Base-by-base conservation (phyloP, 1,140 invertebrate genomes). In the Hylaeus volcanicus region DNA sequence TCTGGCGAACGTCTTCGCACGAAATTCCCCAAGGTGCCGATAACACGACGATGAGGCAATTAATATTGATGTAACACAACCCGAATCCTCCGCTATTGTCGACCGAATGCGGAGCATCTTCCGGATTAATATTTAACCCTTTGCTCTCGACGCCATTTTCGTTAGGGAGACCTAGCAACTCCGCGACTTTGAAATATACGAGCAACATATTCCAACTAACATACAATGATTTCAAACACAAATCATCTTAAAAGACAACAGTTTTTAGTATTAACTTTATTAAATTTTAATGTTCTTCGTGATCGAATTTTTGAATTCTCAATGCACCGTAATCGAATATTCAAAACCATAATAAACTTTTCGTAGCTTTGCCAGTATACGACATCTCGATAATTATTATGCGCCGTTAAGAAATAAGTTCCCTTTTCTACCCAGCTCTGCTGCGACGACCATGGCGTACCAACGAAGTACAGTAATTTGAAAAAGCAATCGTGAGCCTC, bases 11-110 rank as follows among this genome's bases (percentile, higher is more conserved):
- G 60, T 78, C 39, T 53, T 72, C 56, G 14, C 3, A 45, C 9
- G 76, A 72, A 81, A 85, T 75, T 73, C 84, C 76, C 84, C 48
- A 48, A 71, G 65, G 84, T 74, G 84, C 68, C 79, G 83, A 86
- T 86, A 84, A 81, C 80, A 81, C 84, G 84, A 51, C 85, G 84
- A 86, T 74, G 83, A 86, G 83, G 60, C 55, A 75, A 86, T 86
- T 85, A 86, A 86, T 86, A 86, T 86, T 86, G 84, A 85, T 77
- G 64, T 71, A 72, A 75, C 43, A 43, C 63, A 53, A 77, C 70
- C 63, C 63, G 78, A 68, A 37, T 55, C 11, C 41, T 37, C 11
- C 14, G 79, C 82, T 65, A 85, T 76, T 85, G 78, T 85, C 70
- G 82, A 74, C 55, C 58, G 79, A 81, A 73, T 75, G 58, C 51